phyloP scores from a whole-genome alignment of 2,113 vertebrate genomes.

The Melanerpes aurifrons region DNA sequence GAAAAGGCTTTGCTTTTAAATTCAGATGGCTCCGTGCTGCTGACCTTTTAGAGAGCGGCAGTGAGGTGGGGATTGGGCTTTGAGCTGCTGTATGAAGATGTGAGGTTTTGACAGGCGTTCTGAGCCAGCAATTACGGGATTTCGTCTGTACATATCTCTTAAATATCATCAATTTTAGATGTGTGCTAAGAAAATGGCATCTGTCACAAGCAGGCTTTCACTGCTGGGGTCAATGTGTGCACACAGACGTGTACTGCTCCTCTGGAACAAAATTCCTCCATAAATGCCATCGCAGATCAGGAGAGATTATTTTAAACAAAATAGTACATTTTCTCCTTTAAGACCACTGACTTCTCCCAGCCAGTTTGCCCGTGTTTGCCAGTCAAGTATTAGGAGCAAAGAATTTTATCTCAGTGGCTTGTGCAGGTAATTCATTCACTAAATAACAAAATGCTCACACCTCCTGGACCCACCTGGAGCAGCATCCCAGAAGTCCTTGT shows the following conservation, averaged over 20 bases:
- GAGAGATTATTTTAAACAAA: background rate
- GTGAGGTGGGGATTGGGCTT: background rate
- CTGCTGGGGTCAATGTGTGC: background rate
- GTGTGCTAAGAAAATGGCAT: background rate
- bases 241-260: background rate
- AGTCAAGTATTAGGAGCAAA: background rate
- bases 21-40: background rate
- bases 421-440: background rate
- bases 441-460: background rate
- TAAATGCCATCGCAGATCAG: background rate
- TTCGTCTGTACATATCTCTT: background rate
- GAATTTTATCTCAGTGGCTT: background rate
- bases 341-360: background rate
- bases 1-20: background rate
- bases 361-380: background rate
- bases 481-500: background rate
- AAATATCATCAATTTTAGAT: conserved; percentile 1
- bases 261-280: background rate
- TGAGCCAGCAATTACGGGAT: background rate
- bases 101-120: background rate
- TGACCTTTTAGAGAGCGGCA: background rate
- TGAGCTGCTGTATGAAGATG: background rate
- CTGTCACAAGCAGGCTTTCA: background rate
- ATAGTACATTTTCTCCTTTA: background rate
- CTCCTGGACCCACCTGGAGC: background rate